A percentile compares a stretch with the other conserved stretches of the same genome.
Evolutionary conservation across 37 sponge, comb jelly and placozoan species (phyloP).

Genomic region (Beroe forskalii): DNA sequence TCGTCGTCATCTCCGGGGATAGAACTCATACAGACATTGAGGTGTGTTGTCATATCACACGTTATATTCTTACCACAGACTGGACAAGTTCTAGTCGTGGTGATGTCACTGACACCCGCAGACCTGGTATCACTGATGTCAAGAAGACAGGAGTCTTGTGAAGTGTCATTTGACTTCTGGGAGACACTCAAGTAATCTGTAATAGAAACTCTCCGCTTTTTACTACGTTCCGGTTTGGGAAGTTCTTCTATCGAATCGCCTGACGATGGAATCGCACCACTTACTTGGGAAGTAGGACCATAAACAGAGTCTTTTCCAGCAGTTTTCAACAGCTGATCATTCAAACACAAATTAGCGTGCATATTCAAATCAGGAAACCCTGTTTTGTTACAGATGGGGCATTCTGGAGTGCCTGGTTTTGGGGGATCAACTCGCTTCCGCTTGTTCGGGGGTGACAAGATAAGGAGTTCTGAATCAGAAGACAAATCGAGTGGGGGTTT

Average conservation of each 20-base stretch:
- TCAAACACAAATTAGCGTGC: not conserved
- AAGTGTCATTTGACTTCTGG: not conserved
- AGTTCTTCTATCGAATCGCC: not conserved
- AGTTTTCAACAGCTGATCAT: not conserved
- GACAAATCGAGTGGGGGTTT: not conserved
- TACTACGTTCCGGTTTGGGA: not conserved
- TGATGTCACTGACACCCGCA: not conserved
- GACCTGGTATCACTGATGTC: not conserved
- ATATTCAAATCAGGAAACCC: not conserved
- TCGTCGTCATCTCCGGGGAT: slow-evolving; percentile 26
- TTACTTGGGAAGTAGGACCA: not conserved
- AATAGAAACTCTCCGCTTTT: not conserved
- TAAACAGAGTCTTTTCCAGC: not conserved
- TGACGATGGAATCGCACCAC: not conserved
- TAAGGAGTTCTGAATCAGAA: slow-evolving; percentile 19
- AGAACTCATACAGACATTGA: not conserved
- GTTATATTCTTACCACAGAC: not conserved
- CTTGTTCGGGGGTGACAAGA: not conserved
- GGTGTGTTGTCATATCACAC: not conserved
- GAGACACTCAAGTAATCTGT: not conserved
- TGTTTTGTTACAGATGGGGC: slow-evolving; percentile 16
- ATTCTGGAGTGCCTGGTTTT: not conserved
- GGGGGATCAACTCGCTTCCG: not conserved
- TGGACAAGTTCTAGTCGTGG: not conserved
- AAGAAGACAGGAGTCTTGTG: not conserved